Evolutionary conservation across 2,113 vertebrate genomes (phyloP), one percentile per base, ranked within the genome.

Genomic region (Falco punctatus): DNA sequence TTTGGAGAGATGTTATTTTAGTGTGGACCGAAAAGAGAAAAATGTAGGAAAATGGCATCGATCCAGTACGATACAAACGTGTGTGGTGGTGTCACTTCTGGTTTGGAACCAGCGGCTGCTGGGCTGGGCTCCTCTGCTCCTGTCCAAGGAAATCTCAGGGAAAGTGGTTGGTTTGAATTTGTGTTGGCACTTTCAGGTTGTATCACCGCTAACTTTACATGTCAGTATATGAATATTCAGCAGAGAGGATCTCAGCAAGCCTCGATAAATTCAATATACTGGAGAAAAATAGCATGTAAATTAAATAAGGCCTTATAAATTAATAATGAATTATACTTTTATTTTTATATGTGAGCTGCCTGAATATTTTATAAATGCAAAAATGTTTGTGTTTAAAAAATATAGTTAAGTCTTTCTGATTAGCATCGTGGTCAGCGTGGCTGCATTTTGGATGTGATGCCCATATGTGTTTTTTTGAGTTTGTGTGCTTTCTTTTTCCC

Each of bases 361-460:
- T 96, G 85, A 96, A 97, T 94, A 87, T 96, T 97, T 94, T 66
- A 93, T 95, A 73, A 94, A 74, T 79, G 73, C 81, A 92, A 96
- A 97, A 95, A 82, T 89, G 59, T 80, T 95, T 92, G 86, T 94
- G 71, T 81, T 96, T 66, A 42, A 90, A 61, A 71, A 62, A 44
- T 35, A 28, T 1, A 1, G 21, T 78, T 54, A 52, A 71, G 33
- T 64, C n/a, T 86, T 84, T 69, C 66, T 79, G 62, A 48, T 88
- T 28, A 94, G 66, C 27, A 7, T 28, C 0, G 0, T 46, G 71
- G 51, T 40, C 26, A 59, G 32, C 71, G 67, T 57, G 46, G n/a
- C 81, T 93, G 21, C 55, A 5, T 75, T 81, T 66, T 54, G 58
- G 74, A 38, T 72, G 52, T 40, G 14, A 42, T 21, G 44, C 57